phyloP scores from a whole-genome alignment of 2,888 invertebrate species.

The Xylophagus ater region DNA sequence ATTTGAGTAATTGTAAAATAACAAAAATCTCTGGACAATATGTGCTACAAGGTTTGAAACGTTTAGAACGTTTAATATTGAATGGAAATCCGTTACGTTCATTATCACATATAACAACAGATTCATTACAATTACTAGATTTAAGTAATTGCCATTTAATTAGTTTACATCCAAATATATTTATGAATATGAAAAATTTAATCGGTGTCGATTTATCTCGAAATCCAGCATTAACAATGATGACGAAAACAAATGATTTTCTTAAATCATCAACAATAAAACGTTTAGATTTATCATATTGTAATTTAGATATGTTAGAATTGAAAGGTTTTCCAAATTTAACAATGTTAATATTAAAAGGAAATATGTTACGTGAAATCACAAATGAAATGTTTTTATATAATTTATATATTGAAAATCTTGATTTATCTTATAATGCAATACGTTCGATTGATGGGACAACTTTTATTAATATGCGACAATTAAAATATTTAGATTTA shows the following conservation, averaged over 20 bases:
- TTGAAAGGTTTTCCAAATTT: slow-evolving; percentile 51
- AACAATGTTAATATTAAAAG: slow-evolving; percentile 46
- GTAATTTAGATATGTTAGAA: slow-evolving; percentile 49
- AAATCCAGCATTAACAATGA: slow-evolving; percentile 46
- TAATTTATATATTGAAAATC: slow-evolving; percentile 46
- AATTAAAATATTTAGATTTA: slow-evolving; percentile 51
- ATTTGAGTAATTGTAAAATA: slow-evolving; percentile 52
- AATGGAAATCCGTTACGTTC: slow-evolving; percentile 43
- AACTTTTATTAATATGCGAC: slow-evolving; percentile 48
- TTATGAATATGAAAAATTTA: slow-evolving; percentile 48
- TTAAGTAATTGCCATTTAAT: slow-evolving; percentile 48
- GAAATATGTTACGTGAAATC: slow-evolving; percentile 49
- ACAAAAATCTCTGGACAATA: slow-evolving; percentile 40
- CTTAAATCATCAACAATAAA: slow-evolving; percentile 45
- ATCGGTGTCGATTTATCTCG: slow-evolving; percentile 49
- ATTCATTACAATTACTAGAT: slow-evolving; percentile 44
- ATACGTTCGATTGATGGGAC: slow-evolving; percentile 48
- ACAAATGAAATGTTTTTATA: slow-evolving; percentile 45
- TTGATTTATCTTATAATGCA: slow-evolving; percentile 57
- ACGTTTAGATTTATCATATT: slow-evolving; percentile 49
- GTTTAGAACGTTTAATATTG: slow-evolving; percentile 44
- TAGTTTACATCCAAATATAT: slow-evolving; percentile 42
- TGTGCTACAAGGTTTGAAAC: slow-evolving; percentile 39
- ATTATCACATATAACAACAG: slow-evolving; percentile 42
- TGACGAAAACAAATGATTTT: slow-evolving; percentile 27